Percentiles rank a stretch among this genome's conserved stretches.
phyloP scores from a whole-genome alignment of 2,888 invertebrate species.

The Helobdella robusta region DNA sequence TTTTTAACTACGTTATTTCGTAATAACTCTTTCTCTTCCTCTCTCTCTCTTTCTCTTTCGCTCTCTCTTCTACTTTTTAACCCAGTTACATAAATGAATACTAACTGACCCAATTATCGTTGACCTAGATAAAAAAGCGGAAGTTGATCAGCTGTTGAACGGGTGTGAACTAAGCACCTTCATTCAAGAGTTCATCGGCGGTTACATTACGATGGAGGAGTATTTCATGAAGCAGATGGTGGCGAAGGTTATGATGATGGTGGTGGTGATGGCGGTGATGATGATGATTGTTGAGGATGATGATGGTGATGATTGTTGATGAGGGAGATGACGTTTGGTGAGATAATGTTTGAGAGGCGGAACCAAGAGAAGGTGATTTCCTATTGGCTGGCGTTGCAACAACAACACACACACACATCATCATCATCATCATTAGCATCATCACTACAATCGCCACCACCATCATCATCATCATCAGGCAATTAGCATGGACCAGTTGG shows the following conservation, averaged over 20 bases:
- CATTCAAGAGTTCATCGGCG: slow-evolving; percentile 60
- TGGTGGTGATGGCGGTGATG: too few relatives aligned
- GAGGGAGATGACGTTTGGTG: too few relatives aligned
- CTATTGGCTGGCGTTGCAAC: not conserved
- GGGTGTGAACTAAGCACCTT: slow-evolving; percentile 55
- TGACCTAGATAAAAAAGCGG: slow-evolving; percentile 34
- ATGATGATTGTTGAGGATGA: too few relatives aligned
- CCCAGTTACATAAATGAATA: too few relatives aligned
- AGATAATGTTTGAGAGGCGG: too few relatives aligned
- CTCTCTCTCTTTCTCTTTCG: not conserved
- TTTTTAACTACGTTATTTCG: not conserved
- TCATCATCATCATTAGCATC: too few relatives aligned
- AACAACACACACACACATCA: not conserved
- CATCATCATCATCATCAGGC: too few relatives aligned
- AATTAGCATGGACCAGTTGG: slow-evolving; percentile 48
- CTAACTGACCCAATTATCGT: too few relatives aligned
- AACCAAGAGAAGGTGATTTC: too few relatives aligned
- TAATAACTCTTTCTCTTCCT: not conserved
- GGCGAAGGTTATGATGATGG: too few relatives aligned
- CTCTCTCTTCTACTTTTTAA: not conserved
- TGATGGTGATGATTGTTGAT: too few relatives aligned
- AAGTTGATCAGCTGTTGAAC: slow-evolving; percentile 60
- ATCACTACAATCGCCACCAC: too few relatives aligned
- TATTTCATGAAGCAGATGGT: slow-evolving; percentile 92
- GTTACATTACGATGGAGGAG: slow-evolving; percentile 81